Evolutionary conservation across 2,797 vertebrate genomes (phyloP).

Genomic region (Cyprinodon diabolis): DNA sequence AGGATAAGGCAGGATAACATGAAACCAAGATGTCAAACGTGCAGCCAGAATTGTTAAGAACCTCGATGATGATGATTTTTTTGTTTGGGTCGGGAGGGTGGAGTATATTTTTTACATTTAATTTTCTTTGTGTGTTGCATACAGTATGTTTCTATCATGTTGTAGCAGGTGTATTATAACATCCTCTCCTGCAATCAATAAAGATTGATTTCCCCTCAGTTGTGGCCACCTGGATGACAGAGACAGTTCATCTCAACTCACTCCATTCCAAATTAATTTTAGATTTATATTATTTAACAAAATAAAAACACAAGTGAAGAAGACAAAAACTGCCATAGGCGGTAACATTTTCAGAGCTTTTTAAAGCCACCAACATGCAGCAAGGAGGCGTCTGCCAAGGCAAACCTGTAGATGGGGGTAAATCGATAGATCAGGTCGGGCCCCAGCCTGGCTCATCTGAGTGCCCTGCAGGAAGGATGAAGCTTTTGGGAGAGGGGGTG

Average conservation of each 20-base stretch:
- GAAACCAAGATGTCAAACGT: not conserved
- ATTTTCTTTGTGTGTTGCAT: not conserved
- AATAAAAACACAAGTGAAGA: not conserved
- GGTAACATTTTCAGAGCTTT: conserved; percentile 13
- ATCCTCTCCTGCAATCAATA: conserved; percentile 1
- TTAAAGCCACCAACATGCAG: conserved; percentile 16
- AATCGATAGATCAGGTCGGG: conserved; percentile 60
- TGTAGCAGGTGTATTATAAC: not conserved
- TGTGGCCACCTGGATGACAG: not conserved
- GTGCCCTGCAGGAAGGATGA: conserved; percentile 49
- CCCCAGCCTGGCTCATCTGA: conserved; percentile 39
- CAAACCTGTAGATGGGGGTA: conserved; percentile 48
- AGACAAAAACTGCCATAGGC: not conserved
- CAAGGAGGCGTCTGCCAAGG: conserved; percentile 25
- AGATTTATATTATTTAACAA: not conserved
- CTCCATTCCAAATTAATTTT: not conserved
- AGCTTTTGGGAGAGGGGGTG: conserved; percentile 14
- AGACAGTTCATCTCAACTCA: not conserved
- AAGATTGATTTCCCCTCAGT: not conserved
- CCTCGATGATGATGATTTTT: too few relatives aligned
- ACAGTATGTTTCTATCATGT: not conserved
- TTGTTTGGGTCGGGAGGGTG: too few relatives aligned
- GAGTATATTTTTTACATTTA: not conserved
- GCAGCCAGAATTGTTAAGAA: not conserved
- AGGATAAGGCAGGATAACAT: not conserved